These are phyloP conservation scores for Invenusta paracnida DNA, from an alignment of 2,888 invertebrate genomes.

Conservation along the genomic window DNA sequence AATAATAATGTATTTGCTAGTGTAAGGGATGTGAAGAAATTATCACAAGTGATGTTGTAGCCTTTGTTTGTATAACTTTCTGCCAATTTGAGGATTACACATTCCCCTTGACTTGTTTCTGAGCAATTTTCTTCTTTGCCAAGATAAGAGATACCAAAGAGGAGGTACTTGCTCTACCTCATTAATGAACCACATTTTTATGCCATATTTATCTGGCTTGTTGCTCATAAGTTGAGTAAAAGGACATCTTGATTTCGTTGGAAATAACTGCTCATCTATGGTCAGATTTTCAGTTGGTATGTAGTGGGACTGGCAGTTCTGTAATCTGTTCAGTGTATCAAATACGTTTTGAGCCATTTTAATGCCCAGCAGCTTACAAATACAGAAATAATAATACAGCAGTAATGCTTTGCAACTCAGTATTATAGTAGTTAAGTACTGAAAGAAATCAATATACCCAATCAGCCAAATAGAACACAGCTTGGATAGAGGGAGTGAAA, in stretches of 20 bases:
- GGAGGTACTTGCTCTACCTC: background rate
- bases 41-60: background rate
- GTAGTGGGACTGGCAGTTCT: background rate
- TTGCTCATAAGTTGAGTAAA: background rate
- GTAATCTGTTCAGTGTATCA: too few species aligned
- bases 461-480: too few species aligned
- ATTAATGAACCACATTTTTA: background rate
- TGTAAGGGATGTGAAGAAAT: background rate
- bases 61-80: background rate
- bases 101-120: background rate
- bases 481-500: too few species aligned
- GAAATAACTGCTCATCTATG: constrained; percentile 10
- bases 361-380: too few species aligned
- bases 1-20: background rate
- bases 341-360: too few species aligned
- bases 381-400: too few species aligned
- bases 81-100: background rate
- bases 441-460: too few species aligned
- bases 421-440: too few species aligned
- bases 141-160: background rate
- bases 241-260: background rate
- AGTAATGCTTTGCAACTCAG: too few species aligned
- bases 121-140: background rate
- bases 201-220: background rate
- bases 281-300: background rate